These are phyloP conservation scores for Atta colombica DNA, from an alignment of 1,140 invertebrate species.

Conservation along the genomic window DNA sequence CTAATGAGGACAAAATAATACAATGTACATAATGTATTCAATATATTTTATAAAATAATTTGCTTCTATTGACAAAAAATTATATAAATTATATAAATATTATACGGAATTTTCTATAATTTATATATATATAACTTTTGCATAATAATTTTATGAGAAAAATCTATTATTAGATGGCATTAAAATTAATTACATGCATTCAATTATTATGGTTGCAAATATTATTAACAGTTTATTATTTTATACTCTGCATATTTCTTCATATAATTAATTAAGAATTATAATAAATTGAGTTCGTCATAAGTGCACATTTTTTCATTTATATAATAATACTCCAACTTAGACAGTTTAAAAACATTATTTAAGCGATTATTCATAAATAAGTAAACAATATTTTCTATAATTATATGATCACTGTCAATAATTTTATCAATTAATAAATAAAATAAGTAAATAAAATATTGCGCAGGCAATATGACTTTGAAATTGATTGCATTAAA, in stretches of 20 bases:
- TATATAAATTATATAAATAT: neutral
- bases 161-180: neutral
- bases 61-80: neutral
- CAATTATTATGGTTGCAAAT: neutral
- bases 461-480: neutral
- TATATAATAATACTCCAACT: neutral
- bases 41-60: neutral
- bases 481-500: neutral
- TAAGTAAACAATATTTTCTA: neutral
- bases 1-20: neutral
- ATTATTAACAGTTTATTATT: neutral
- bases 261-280: neutral
- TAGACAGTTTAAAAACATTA: neutral
- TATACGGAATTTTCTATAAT: neutral
- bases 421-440: neutral
- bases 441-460: neutral
- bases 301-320: neutral
- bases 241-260: neutral
- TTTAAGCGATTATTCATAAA: neutral
- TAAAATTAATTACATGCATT: neutral
- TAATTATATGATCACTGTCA: neutral
- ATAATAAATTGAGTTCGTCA: neutral
- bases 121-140: constrained; percentile 1
- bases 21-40: neutral
- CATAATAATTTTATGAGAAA: neutral